Conservation (phyloP, 2,797 vertebrate species). For the Liasis olivaceus region DNA sequence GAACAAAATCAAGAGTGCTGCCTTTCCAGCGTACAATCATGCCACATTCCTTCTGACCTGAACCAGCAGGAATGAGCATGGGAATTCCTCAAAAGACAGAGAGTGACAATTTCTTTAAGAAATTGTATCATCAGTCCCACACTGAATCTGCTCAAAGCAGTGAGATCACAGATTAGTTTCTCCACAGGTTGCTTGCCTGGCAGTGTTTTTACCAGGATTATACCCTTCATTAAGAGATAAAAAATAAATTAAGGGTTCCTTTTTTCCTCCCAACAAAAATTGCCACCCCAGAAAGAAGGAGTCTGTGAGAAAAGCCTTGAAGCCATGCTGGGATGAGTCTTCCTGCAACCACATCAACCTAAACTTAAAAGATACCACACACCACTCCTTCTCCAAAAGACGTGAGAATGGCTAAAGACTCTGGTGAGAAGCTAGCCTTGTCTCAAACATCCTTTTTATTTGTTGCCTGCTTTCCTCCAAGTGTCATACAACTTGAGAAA, state of each 20-base stretch:
- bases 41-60: neutral
- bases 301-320: conserved; percentile 49
- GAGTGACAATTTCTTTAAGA: neutral
- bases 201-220: conserved; percentile 12
- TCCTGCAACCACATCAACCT: conserved; percentile 5
- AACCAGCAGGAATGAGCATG: neutral
- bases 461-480: neutral
- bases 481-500: conserved; percentile 8
- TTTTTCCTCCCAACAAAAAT: conserved; percentile 40
- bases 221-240: conserved; percentile 41
- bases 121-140: neutral
- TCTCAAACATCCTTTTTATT: conserved; percentile 7
- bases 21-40: neutral
- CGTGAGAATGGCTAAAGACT: conserved; percentile 14
- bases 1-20: neutral
- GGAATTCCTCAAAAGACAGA: conserved; percentile 6
- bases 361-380: conserved; percentile 25
- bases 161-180: conserved; percentile 30
- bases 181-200: conserved; percentile 30
- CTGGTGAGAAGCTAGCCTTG: neutral
- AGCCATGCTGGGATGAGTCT: conserved; percentile 21
- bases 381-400: conserved; percentile 30
- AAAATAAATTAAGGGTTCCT: conserved; percentile 25
- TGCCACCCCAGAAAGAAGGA: conserved; percentile 40
- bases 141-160: neutral